These are phyloP conservation scores for Campoplex nolae DNA, from an alignment of 2,888 invertebrate genomes.

Conservation along the genomic window DNA sequence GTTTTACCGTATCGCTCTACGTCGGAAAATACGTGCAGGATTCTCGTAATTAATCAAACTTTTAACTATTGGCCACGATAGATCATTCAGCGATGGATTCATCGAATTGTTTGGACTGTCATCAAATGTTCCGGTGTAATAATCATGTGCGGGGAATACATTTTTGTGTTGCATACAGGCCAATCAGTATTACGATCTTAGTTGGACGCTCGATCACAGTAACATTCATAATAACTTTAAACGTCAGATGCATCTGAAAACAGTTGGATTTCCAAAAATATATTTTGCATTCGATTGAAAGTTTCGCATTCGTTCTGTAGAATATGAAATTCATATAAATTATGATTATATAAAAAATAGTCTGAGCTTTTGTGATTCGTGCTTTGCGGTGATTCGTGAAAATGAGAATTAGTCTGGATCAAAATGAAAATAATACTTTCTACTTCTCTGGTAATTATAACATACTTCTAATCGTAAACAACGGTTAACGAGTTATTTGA, in stretches of 20 bases:
- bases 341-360: not conserved
- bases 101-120: not conserved
- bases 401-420: not conserved
- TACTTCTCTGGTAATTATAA: slow-evolving; percentile 31
- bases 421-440: slow-evolving; percentile 19
- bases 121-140: too few relatives aligned
- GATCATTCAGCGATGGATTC: not conserved
- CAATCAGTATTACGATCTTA: too few relatives aligned
- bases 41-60: not conserved
- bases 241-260: not conserved
- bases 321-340: not conserved
- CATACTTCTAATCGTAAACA: slow-evolving; percentile 17
- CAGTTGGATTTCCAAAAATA: not conserved
- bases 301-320: not conserved
- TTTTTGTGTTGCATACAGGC: too few relatives aligned
- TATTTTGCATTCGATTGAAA: not conserved
- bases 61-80: not conserved
- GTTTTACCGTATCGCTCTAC: not conserved
- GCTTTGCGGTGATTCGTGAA: too few relatives aligned
- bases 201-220: too few relatives aligned
- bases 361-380: not conserved
- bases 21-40: slow-evolving; percentile 11
- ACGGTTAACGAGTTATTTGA: slow-evolving; percentile 50
- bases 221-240: too few relatives aligned
- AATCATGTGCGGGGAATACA: too few relatives aligned